These are phyloP conservation scores for Rhynchophorus ferrugineus DNA, from an alignment of 1,140 invertebrate species.

Conservation along the genomic window DNA sequence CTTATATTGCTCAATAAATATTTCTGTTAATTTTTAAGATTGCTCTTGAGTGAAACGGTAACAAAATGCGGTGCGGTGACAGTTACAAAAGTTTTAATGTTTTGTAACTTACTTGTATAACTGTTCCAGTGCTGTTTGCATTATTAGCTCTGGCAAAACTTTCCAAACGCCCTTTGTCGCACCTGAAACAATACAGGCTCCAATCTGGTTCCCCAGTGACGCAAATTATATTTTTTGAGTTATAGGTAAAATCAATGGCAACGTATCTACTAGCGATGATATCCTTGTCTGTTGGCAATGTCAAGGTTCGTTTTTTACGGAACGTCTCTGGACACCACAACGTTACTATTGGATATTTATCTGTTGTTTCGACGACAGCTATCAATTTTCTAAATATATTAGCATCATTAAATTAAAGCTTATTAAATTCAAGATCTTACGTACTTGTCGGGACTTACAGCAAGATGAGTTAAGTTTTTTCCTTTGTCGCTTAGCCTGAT, in stretches of 20 bases:
- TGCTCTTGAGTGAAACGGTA: too few relatives aligned
- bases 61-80: too few relatives aligned
- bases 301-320: slow-evolving; percentile 53
- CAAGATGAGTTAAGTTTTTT: slow-evolving; percentile 47
- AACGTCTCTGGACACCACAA: slow-evolving; percentile 57
- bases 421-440: slow-evolving; percentile 14
- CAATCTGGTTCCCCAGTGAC: slow-evolving; percentile 74
- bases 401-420: neutral
- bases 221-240: slow-evolving; percentile 68
- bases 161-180: slow-evolving; percentile 77
- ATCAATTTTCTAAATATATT: slow-evolving; percentile 45
- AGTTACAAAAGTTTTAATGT: neutral
- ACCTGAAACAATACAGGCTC: slow-evolving; percentile 72
- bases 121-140: slow-evolving; percentile 48
- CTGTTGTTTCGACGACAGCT: slow-evolving; percentile 47
- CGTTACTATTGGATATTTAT: slow-evolving; percentile 48
- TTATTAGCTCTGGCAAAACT: slow-evolving; percentile 63
- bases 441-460: slow-evolving; percentile 59
- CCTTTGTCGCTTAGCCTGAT: slow-evolving; percentile 50
- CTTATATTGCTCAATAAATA: neutral
- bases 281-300: slow-evolving; percentile 45
- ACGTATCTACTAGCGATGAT: slow-evolving; percentile 50
- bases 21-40: too few relatives aligned
- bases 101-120: slow-evolving; percentile 35
- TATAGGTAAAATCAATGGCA: slow-evolving; percentile 67